Evolutionary conservation across 2,113 vertebrate species (phyloP).

Genomic region (Etheostoma cragini): DNA sequence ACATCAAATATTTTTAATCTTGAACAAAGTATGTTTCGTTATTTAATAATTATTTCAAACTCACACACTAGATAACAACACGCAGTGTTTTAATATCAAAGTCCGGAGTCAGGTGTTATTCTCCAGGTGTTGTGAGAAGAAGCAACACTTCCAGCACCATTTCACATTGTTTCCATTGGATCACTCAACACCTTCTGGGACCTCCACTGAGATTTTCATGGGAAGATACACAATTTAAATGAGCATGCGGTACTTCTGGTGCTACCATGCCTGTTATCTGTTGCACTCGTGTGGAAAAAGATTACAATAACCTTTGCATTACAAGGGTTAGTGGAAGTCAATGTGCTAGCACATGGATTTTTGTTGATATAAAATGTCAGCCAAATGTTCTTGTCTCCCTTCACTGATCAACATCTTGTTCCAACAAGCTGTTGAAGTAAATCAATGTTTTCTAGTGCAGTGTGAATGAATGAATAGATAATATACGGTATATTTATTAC

Average conservation of each 20-base stretch:
- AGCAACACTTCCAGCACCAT: constrained; percentile 17
- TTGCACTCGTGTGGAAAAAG: constrained; percentile 7
- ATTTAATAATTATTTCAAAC: too few species aligned
- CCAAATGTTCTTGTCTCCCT: constrained; percentile 39
- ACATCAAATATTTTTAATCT: too few species aligned
- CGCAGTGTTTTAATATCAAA: not conserved
- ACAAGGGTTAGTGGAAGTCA: constrained; percentile 23
- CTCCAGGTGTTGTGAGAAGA: constrained; percentile 2
- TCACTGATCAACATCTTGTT: constrained; percentile 27
- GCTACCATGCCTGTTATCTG: constrained; percentile 7
- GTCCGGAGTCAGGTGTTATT: constrained; percentile 9
- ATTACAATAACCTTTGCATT: not conserved
- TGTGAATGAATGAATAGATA: not conserved
- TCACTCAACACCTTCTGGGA: constrained; percentile 32
- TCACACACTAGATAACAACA: too few species aligned
- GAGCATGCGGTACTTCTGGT: constrained; percentile 1
- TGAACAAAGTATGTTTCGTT: too few species aligned
- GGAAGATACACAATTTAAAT: constrained; percentile 44
- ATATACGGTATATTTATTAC: too few species aligned
- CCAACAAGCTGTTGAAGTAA: not conserved
- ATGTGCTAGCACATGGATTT: constrained; percentile 13
- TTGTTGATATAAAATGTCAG: constrained; percentile 49
- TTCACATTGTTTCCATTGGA: constrained; percentile 28
- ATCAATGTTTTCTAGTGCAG: not conserved
- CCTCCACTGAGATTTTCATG: constrained; percentile 36